Base-by-base conservation (phyloP, 2,113 vertebrate genomes). In the Dermatemys mawii region DNA sequence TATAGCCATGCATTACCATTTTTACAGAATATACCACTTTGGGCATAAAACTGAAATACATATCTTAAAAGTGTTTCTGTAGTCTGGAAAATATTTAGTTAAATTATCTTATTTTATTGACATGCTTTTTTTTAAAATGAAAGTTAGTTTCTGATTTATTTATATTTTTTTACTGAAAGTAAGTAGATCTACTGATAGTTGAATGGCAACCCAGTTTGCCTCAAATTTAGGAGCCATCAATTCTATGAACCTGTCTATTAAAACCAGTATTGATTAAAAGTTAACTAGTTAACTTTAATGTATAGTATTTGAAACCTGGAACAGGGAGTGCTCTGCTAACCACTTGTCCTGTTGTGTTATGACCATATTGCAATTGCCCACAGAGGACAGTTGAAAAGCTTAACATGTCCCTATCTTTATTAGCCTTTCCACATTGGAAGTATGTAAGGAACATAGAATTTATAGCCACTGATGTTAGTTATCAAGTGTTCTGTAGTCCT, bases 101-200 rank as follows among this genome's bases (percentile, higher is more conserved):
- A 93, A 92, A 90, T 87, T 32, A 86, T 17, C 11, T 70, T 93
- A 80, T 93, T 95, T 95, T 84, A 83, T 19, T 67, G 46, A 5
- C 5, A 19, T 46, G 3, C 2, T 0, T 44, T 89, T 83, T 1
- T 73, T 1, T 63, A 48, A 92, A 92, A 49, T 14, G 3, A 2
- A 86, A 50, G 4, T 32, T 38, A 78, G 41, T 75, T 95, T 27
- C 85, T 93, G 49, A 41, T 88, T 94, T 35, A 17, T 83, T 41
- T 5, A 5, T 54, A 19, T 83, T 41, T 84, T n/a, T 84, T 50
- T 44, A 67, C 29, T 51, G n/a, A 5, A 14, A 87, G 8, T 60
- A 54, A 26, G 32, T 91, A 82, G 1, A 46, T 79, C 78, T 60
- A 27, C 26, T 49, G 54, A 84, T 55, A 90, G 93, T 87, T 91